Conservation (phyloP, 2,113 vertebrate genomes). For the Hypanus sabinus region DNA sequence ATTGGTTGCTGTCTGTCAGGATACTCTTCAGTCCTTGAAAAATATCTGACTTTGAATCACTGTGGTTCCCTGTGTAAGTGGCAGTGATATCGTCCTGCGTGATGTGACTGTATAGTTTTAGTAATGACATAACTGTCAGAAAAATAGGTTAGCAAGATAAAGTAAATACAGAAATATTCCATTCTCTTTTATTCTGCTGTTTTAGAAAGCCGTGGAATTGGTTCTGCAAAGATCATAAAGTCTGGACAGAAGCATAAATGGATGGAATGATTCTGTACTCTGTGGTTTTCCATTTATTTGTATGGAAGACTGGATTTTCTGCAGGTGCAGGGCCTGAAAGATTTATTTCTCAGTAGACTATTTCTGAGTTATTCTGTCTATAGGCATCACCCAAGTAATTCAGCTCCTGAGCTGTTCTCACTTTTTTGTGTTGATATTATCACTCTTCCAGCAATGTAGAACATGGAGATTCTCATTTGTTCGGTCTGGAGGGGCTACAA, state of each 20-base stretch:
- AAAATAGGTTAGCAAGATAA: neutral
- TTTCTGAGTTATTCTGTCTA: neutral
- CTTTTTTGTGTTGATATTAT: neutral
- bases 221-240: neutral
- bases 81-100: neutral
- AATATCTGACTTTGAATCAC: neutral
- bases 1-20: neutral
- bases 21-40: neutral
- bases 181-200: neutral
- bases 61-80: neutral
- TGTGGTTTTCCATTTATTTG: neutral
- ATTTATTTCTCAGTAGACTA: neutral
- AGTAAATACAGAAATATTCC: neutral
- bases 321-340: neutral
- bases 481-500: neutral
- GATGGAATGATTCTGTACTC: neutral
- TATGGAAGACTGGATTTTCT: neutral
- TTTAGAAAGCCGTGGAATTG: neutral
- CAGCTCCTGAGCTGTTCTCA: neutral
- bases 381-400: neutral
- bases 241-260: neutral
- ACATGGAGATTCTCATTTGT: neutral
- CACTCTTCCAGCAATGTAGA: neutral
- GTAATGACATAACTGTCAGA: neutral
- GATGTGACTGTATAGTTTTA: neutral